Conservation (phyloP, 2,797 vertebrate genomes). For the Sebastes oblongus region DNA sequence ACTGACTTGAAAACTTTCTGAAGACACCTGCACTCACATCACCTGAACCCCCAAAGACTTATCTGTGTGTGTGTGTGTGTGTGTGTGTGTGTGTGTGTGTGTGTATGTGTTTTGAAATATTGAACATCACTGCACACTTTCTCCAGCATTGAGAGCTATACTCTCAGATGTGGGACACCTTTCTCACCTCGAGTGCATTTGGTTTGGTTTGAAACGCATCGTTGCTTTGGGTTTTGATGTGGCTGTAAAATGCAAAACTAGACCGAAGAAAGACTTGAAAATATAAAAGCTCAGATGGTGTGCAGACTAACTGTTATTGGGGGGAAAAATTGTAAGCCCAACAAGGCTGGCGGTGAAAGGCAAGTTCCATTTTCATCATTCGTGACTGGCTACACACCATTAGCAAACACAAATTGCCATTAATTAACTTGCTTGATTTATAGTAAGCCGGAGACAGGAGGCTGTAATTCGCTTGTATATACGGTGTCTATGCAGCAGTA, state of each 20-base stretch:
- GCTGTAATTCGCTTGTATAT: background rate
- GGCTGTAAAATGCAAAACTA: background rate
- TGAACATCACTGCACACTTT: constrained; percentile 43
- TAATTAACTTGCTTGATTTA: constrained; percentile 20
- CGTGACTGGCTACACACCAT: constrained; percentile 4
- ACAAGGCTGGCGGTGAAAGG: background rate
- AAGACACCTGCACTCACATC: constrained; percentile 45
- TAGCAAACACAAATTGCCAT: constrained; percentile 12
- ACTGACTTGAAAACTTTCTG: constrained; percentile 48
- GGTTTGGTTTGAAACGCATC: background rate
- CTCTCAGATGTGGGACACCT: constrained; percentile 29
- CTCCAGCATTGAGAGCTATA: background rate
- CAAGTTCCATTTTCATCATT: background rate
- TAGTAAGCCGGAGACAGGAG: background rate
- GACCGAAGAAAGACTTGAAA: background rate
- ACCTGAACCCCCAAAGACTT: constrained; percentile 30
- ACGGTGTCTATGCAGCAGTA: background rate
- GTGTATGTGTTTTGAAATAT: constrained; percentile 33
- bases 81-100: background rate
- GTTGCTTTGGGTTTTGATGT: background rate
- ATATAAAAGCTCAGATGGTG: background rate
- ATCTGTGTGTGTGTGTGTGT: background rate
- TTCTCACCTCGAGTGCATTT: constrained; percentile 30
- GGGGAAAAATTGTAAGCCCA: background rate
- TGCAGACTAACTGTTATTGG: background rate